Evolutionary conservation across 2,888 invertebrate species (phyloP).

Genomic region (Lathronympha strigana): DNA sequence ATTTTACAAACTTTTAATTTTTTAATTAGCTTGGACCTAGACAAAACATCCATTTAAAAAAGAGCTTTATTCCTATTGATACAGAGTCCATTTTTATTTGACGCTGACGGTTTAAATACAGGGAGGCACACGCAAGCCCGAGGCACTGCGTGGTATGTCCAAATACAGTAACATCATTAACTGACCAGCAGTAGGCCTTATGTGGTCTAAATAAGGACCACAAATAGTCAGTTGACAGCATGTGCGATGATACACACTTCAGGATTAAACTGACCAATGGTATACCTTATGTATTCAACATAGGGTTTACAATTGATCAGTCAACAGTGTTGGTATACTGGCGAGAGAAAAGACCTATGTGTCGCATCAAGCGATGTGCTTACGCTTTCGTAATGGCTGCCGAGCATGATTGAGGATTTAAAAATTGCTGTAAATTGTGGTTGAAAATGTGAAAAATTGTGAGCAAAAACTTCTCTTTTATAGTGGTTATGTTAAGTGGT

Average conservation of each 20-base stretch:
- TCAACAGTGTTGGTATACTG: constrained; percentile 23
- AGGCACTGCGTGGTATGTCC: constrained; percentile 14
- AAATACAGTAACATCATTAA: too few species aligned
- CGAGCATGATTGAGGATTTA: constrained; percentile 5
- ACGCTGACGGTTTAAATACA: constrained; percentile 16
- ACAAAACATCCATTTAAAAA: not conserved
- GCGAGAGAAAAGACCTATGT: not conserved
- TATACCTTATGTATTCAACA: too few species aligned
- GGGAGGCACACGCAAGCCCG: constrained; percentile 24
- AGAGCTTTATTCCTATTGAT: not conserved
- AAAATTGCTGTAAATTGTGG: not conserved
- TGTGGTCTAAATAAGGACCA: too few species aligned
- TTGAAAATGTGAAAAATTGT: not conserved
- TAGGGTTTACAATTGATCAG: too few species aligned
- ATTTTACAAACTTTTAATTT: constrained; percentile 38
- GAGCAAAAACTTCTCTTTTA: not conserved
- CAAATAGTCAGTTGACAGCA: too few species aligned
- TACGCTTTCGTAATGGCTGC: constrained; percentile 6
- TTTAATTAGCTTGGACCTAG: constrained; percentile 37
- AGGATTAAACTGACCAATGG: too few species aligned
- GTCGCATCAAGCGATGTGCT: not conserved
- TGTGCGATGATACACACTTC: too few species aligned
- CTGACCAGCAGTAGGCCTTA: too few species aligned
- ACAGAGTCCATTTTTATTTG: constrained; percentile 10
- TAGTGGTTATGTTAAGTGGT: not conserved